These are phyloP conservation scores for Alouatta palliata DNA, from an alignment of 2,113 vertebrate species.

Conservation along the genomic window DNA sequence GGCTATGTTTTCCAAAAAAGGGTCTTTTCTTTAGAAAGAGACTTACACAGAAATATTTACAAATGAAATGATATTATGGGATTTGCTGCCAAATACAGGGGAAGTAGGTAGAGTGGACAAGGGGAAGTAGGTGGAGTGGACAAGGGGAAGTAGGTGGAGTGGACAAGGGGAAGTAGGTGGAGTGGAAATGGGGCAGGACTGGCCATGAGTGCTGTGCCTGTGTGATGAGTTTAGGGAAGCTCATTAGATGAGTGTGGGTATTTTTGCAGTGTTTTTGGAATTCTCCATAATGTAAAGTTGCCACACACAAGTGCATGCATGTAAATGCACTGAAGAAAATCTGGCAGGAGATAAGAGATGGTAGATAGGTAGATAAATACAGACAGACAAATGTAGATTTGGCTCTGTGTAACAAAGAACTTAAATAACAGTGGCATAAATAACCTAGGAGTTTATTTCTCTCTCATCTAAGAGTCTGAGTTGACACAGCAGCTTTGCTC, in stretches of 20 bases:
- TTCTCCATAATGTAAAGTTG: neutral
- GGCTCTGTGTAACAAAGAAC: neutral
- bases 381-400: neutral
- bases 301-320: too few relatives aligned
- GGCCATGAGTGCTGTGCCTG: neutral
- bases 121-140: neutral
- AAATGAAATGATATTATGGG: neutral
- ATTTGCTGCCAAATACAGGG: neutral
- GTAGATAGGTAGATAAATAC: neutral
- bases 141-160: neutral
- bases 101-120: too few relatives aligned
- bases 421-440: neutral
- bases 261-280: neutral
- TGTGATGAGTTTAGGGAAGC: neutral
- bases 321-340: neutral
- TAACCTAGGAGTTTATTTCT: neutral
- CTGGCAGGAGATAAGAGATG: neutral
- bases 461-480: neutral
- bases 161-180: neutral
- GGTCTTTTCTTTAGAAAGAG: neutral
- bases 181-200: neutral
- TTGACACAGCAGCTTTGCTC: neutral
- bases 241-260: neutral
- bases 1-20: neutral
- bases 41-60: neutral